Percentiles rank a stretch among this genome's conserved stretches.
phyloP scores from a whole-genome alignment of 2,113 vertebrate genomes.

The Phaethon lepturus region DNA sequence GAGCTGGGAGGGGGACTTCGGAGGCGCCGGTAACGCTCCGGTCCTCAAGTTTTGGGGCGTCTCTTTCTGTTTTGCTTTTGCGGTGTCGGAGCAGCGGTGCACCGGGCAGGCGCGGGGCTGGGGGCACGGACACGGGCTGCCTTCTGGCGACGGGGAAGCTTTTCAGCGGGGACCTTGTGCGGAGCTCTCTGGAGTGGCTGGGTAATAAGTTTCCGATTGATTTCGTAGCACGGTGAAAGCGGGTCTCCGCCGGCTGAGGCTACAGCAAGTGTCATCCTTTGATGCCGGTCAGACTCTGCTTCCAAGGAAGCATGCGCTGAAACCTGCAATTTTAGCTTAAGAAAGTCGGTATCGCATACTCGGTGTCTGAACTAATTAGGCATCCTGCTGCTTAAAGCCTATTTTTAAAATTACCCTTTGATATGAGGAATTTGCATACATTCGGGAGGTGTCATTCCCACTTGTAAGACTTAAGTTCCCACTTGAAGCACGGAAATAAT shows the following conservation, averaged over 20 bases:
- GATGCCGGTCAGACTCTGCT: not conserved
- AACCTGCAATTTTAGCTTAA: not conserved
- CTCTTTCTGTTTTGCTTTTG: not conserved
- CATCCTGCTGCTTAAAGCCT: not conserved
- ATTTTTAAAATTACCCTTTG: constrained; percentile 22
- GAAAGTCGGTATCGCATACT: not conserved
- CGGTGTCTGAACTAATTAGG: not conserved
- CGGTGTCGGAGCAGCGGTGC: not conserved
- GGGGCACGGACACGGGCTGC: not conserved
- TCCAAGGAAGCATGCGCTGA: not conserved
- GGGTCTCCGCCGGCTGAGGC: not conserved
- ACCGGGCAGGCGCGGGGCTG: not conserved
- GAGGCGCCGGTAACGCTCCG: not conserved
- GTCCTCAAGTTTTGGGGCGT: not conserved
- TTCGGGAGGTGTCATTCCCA: not conserved
- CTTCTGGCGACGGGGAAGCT: not conserved
- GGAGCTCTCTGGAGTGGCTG: not conserved
- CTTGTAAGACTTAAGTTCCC: not conserved
- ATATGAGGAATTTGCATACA: not conserved
- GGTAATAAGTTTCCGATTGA: not conserved
- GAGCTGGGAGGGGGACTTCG: fast-evolving
- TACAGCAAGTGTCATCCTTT: not conserved
- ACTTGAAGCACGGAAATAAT: not conserved
- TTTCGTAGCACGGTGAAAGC: not conserved
- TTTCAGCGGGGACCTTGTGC: not conserved